phyloP scores from a whole-genome alignment of 2,113 vertebrate species.

The Xyliphius kryptos region DNA sequence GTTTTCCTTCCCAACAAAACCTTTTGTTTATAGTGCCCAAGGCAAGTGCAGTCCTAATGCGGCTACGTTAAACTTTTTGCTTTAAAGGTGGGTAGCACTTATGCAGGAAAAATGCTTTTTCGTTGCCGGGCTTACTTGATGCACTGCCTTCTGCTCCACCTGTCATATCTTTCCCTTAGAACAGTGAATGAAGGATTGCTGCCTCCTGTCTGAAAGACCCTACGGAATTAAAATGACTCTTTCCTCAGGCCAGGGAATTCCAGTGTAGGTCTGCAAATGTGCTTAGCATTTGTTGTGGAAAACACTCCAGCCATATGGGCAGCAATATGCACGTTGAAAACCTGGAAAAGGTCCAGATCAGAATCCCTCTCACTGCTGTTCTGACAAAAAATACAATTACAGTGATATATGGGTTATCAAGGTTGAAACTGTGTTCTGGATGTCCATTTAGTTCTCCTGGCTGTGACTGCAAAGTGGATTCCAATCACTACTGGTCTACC shows the following conservation, averaged over 20 bases:
- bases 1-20: too few relatives aligned
- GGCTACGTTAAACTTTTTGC: too few relatives aligned
- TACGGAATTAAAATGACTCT: not conserved
- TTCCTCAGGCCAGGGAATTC: not conserved
- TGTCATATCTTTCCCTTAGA: not conserved
- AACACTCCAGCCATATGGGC: slow-evolving; percentile 7
- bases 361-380: not conserved
- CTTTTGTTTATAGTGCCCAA: too few relatives aligned
- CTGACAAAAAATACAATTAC: slow-evolving; percentile 10
- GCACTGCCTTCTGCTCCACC: too few relatives aligned
- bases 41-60: too few relatives aligned
- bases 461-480: slow-evolving; percentile 14
- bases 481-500: slow-evolving; percentile 17
- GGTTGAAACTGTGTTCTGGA: not conserved
- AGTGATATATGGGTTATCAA: not conserved
- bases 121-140: too few relatives aligned
- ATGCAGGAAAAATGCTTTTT: too few relatives aligned
- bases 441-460: slow-evolving; percentile 12
- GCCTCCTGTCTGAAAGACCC: not conserved
- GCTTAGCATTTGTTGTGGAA: slow-evolving; percentile 12
- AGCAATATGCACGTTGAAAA: slow-evolving; percentile 4
- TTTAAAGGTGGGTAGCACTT: too few relatives aligned
- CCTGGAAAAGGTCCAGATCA: slow-evolving; percentile 7
- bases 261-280: not conserved
- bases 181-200: not conserved